phyloP scores from a whole-genome alignment of 1,140 invertebrate genomes.

The Drosophila athabasca region DNA sequence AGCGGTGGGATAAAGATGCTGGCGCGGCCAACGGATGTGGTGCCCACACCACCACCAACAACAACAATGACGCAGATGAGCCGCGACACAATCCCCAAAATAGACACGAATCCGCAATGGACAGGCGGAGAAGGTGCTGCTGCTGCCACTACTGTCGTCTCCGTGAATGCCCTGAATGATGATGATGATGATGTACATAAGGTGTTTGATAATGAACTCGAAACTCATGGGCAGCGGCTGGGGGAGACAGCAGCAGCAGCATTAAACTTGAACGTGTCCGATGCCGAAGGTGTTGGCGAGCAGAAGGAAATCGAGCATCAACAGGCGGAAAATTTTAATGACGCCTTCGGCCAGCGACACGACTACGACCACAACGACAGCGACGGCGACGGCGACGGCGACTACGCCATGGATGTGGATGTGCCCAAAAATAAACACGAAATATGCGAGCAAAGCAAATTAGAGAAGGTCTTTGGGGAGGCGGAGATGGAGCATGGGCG shows the following conservation, averaged over 20 bases:
- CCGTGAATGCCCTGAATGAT: constrained; percentile 6
- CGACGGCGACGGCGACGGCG: constrained; percentile 19
- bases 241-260: constrained; percentile 9
- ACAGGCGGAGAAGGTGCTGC: constrained; percentile 12
- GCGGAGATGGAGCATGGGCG: no score
- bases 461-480: constrained; percentile 46
- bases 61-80: constrained; percentile 67
- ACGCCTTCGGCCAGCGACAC: constrained; percentile 69
- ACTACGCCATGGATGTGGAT: constrained; percentile 74
- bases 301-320: constrained; percentile 77
- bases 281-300: constrained; percentile 64
- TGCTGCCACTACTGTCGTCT: no score
- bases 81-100: constrained; percentile 55
- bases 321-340: constrained; percentile 82
- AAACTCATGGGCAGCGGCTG: constrained; percentile 32
- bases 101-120: constrained; percentile 43
- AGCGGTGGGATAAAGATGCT: neutral
- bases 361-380: constrained; percentile 37
- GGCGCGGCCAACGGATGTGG: constrained; percentile 10
- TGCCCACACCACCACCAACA: constrained; percentile 32
- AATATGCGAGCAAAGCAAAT: constrained; percentile 80
- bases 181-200: constrained; percentile 45
- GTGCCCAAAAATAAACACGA: constrained; percentile 76
- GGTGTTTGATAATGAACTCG: constrained; percentile 74
- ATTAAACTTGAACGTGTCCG: constrained; percentile 73